Percentiles rank a stretch among this genome's conserved stretches.
Conservation (phyloP, 2,888 invertebrate genomes). For the Oscheius sp. region DNA sequence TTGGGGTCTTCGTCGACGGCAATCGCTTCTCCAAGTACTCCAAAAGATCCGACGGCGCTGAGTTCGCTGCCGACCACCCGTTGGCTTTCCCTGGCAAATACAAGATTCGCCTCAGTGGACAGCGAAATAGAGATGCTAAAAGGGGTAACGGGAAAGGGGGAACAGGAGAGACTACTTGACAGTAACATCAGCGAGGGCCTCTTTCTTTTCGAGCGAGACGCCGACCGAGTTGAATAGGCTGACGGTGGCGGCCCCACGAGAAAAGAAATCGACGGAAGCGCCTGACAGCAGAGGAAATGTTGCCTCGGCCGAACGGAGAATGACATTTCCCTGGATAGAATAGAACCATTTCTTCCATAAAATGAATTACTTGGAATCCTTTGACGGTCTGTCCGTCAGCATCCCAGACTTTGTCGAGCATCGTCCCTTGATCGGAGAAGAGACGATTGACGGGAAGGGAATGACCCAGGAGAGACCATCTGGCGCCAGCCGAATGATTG, state of each 20-base stretch:
- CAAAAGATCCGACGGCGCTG: conserved; percentile 13
- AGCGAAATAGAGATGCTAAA: conserved; percentile 45
- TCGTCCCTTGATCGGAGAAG: conserved; percentile 43
- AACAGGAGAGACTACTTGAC: conserved; percentile 45
- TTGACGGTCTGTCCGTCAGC: conserved; percentile 57
- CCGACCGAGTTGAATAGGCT: conserved; percentile 45
- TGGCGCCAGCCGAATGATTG: conserved; percentile 38
- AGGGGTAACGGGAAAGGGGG: too few relatives aligned
- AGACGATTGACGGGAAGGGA: conserved; percentile 41
- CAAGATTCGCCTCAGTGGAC: conserved; percentile 35
- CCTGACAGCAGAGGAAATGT: conserved; percentile 55
- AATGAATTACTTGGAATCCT: conserved; percentile 46
- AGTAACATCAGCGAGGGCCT: conserved; percentile 40
- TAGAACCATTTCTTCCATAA: neutral
- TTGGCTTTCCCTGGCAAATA: conserved; percentile 26
- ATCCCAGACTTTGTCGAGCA: conserved; percentile 50
- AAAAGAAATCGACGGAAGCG: conserved; percentile 45
- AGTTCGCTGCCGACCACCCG: conserved; percentile 35
- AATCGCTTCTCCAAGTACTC: neutral
- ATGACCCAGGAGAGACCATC: conserved; percentile 48
- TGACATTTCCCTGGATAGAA: conserved; percentile 42
- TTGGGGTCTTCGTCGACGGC: neutral
- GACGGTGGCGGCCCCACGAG: conserved; percentile 43
- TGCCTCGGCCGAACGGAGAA: conserved; percentile 40
- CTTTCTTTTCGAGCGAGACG: conserved; percentile 53